A percentile compares a stretch with the other conserved stretches of the same genome.
Conservation (phyloP, 2,797 vertebrate species). For the Rhabdophis nuchalis region DNA sequence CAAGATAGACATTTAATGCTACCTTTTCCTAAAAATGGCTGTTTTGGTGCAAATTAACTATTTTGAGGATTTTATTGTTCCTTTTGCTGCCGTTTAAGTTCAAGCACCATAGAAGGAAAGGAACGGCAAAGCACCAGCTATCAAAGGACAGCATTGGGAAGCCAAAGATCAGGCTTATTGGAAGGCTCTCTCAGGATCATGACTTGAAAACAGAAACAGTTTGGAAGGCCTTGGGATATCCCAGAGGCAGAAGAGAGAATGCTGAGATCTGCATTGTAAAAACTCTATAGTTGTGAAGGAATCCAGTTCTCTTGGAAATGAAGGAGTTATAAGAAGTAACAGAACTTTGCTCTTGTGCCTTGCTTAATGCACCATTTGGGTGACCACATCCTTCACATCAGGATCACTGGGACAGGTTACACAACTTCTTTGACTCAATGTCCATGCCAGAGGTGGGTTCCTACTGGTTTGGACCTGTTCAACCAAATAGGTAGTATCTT, state of each 20-base stretch:
- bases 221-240: not conserved
- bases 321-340: not conserved
- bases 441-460: too few relatives aligned
- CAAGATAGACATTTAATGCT: not conserved
- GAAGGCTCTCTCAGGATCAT: not conserved
- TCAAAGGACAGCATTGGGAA: not conserved
- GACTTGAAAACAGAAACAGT: not conserved
- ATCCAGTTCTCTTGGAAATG: not conserved
- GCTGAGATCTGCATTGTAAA: not conserved
- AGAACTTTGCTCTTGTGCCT: not conserved
- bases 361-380: not conserved
- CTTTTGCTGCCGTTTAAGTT: not conserved
- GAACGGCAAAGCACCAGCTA: too few relatives aligned
- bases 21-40: not conserved
- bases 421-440: constrained; percentile 10
- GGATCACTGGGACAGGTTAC: constrained; percentile 25
- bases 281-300: not conserved
- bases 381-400: not conserved
- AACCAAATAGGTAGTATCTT: too few relatives aligned
- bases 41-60: not conserved
- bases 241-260: not conserved
- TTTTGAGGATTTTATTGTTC: not conserved
- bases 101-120: not conserved
- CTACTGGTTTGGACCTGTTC: too few relatives aligned
- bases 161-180: not conserved